Base-by-base conservation (phyloP, 2,797 vertebrate species). In the Hyperoplus lanceolatus region DNA sequence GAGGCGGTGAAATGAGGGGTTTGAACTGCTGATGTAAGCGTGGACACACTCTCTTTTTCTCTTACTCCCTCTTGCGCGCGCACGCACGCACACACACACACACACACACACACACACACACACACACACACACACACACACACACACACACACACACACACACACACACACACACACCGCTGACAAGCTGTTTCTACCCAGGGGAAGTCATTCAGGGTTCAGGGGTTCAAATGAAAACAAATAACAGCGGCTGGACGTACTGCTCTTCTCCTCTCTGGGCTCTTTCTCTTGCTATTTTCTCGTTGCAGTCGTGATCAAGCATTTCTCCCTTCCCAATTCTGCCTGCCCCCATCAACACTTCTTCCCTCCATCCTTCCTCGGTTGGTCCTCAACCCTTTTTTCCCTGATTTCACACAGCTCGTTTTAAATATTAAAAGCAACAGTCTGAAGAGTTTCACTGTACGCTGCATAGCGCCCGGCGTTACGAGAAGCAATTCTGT, bases 11-110 rank as follows among this genome's bases (percentile, higher is more conserved):
- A 94, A 92, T 80, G 78, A 89, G 77, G 88, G 88, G 84, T 91
- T 89, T 87, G 82, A 93, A 93, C 84, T 92, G 93, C 93, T 94
- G 91, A 94, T 92, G 92, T 93, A 91, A 94, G 93, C 91, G 45
- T 60, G 82, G 70, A 87, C 90, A 86, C 84, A 82, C 79, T 80
- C 73, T 48, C 73, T 86, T 81, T 87, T 42, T 68, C 53, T 49
- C 45, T 29, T 29, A 29, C 29, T 43, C 79, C 39, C 75, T 42
- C 61, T 21, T 42, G 6, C 63, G 38, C 41, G 54, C 41, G 45
- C 36, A 51, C 53, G 38, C 72, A 15, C 56, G 29, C 70, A 76
- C 75, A 71, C 70, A 75, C 71, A 74, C 73, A 13, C 45, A 64
- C 11, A 16, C 81, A 72, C 72, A 78, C 76, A 63, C 82, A 86